These are phyloP conservation scores for Anneissia japonica DNA, from an alignment of 35 echinoderm and acorn worm genomes.

Conservation along the genomic window DNA sequence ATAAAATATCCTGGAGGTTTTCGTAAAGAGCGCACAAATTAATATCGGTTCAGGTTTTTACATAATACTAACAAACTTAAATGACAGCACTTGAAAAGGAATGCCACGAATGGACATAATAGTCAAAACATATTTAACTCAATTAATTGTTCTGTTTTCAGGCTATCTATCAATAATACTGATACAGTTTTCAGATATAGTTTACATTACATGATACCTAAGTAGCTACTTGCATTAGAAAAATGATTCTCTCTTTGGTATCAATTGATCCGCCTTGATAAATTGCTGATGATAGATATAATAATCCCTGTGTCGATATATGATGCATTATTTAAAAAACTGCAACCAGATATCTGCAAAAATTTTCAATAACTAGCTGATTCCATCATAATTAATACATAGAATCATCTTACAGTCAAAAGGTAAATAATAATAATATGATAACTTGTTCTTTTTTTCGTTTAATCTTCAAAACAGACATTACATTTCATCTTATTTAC, in stretches of 20 bases:
- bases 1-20: neutral
- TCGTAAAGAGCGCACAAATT: neutral
- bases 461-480: too few species aligned
- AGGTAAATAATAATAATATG: too few species aligned
- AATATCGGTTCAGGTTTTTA: neutral
- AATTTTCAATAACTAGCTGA: too few species aligned
- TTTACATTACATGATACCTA: neutral
- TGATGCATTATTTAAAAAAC: neutral
- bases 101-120: neutral
- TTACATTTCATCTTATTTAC: too few species aligned
- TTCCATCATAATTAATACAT: too few species aligned
- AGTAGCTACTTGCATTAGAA: neutral
- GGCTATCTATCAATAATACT: neutral
- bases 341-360: neutral
- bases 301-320: neutral
- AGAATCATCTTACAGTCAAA: too few species aligned
- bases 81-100: neutral
- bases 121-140: neutral
- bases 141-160: neutral
- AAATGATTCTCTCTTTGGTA: neutral
- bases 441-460: too few species aligned
- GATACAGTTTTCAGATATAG: neutral
- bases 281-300: neutral
- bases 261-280: neutral
- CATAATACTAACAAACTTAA: neutral